phyloP scores from a whole-genome alignment of 2,113 vertebrate species.

The Sander lucioperca region DNA sequence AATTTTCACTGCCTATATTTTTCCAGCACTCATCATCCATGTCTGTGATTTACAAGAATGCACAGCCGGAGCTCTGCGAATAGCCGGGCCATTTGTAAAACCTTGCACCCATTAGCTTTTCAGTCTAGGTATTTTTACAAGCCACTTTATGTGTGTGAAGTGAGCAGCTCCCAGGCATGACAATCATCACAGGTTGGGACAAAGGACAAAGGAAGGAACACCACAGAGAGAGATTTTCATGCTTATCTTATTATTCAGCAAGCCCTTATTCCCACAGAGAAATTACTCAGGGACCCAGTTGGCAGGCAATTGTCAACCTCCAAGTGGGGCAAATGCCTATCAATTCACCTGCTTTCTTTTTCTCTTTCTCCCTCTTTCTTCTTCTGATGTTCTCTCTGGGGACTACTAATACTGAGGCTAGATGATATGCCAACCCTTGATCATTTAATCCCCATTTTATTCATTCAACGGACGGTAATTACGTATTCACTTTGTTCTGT shows the following conservation, averaged over 20 bases:
- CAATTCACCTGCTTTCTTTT: conserved; percentile 49
- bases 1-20: conserved; percentile 34
- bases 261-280: conserved; percentile 43
- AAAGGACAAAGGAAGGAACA: conserved; percentile 35
- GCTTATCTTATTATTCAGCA: conserved; percentile 50
- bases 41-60: conserved; percentile 60
- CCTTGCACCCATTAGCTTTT: conserved; percentile 55
- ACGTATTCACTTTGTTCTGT: conserved; percentile 53
- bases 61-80: conserved; percentile 28
- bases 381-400: conserved; percentile 7
- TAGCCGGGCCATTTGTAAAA: conserved; percentile 36
- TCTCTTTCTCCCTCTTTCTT: conserved; percentile 11
- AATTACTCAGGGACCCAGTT: conserved; percentile 42
- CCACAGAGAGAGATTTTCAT: conserved; percentile 26
- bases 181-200: conserved; percentile 34
- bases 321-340: conserved; percentile 28
- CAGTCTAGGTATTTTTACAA: conserved; percentile 47
- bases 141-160: conserved; percentile 24
- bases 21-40: conserved; percentile 30
- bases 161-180: conserved; percentile 28
- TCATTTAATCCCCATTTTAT: conserved; percentile 10
- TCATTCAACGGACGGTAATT: conserved; percentile 32
- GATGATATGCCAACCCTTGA: conserved; percentile 27
- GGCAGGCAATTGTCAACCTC: conserved; percentile 48
- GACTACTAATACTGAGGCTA: neutral